These are phyloP conservation scores for Gobio occitaniae DNA, from an alignment of 2,797 vertebrate species.

Conservation along the genomic window DNA sequence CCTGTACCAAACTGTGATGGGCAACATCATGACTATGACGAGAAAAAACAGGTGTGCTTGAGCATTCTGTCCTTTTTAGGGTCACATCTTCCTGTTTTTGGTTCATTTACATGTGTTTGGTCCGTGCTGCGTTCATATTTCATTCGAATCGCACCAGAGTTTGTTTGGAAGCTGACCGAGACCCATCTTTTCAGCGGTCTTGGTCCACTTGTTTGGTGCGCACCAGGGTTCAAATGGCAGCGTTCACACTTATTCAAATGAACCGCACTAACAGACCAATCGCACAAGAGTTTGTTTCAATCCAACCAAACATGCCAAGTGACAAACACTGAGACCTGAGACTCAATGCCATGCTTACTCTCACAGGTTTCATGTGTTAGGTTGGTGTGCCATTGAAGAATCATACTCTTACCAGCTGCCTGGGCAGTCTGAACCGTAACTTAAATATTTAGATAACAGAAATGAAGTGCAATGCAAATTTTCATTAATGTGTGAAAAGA, in stretches of 20 bases:
- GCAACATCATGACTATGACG: too few relatives aligned
- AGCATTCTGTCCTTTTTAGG: too few relatives aligned
- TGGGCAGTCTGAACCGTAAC: constrained; percentile 1
- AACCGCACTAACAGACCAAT: neutral
- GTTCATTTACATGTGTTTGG: too few relatives aligned
- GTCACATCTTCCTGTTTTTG: too few relatives aligned
- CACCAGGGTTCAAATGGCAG: neutral
- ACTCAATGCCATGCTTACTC: constrained; percentile 62
- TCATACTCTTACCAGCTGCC: neutral
- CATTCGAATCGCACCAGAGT: too few relatives aligned
- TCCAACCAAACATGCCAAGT: neutral
- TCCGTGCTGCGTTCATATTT: too few relatives aligned
- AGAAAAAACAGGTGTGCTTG: too few relatives aligned
- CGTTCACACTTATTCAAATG: neutral
- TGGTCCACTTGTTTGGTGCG: neutral
- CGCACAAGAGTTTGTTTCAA: neutral
- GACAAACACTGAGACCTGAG: constrained; percentile 70
- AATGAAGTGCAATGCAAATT: constrained; percentile 24
- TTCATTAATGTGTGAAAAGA: constrained; percentile 3
- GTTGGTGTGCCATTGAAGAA: constrained; percentile 24
- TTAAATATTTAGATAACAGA: constrained; percentile 32
- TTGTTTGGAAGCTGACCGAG: too few relatives aligned
- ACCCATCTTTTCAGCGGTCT: neutral
- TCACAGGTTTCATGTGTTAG: constrained; percentile 35
- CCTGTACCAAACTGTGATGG: too few relatives aligned